Conservation (phyloP, 2,113 vertebrate genomes). For the Bambusicola thoracicus region DNA sequence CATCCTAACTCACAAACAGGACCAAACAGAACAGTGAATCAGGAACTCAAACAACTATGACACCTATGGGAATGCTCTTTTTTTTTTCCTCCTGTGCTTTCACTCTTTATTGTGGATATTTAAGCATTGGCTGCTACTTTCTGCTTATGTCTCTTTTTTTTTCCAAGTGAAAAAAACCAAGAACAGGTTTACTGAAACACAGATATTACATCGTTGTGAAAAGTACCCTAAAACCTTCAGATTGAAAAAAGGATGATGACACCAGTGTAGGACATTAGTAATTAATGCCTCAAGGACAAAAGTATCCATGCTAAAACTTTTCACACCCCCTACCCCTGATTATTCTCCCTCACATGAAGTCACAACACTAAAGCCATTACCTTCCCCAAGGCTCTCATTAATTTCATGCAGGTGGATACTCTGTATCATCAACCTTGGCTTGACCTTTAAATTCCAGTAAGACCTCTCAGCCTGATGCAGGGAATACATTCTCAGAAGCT, state of each 20-base stretch:
- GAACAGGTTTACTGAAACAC: background rate
- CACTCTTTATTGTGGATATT: background rate
- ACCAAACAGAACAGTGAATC: background rate
- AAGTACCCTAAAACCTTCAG: background rate
- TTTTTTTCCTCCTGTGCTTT: background rate
- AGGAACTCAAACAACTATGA: rapidly evolving
- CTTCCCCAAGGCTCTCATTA: background rate
- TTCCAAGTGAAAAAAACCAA: background rate
- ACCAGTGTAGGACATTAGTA: background rate
- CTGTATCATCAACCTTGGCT: background rate
- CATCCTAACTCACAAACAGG: background rate
- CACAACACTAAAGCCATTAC: background rate
- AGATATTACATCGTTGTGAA: background rate
- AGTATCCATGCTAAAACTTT: background rate
- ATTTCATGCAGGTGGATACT: background rate
- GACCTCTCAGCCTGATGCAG: background rate
- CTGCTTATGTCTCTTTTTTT: background rate
- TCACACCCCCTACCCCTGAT: background rate
- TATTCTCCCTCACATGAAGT: background rate
- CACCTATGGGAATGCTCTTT: rapidly evolving
- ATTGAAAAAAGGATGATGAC: background rate
- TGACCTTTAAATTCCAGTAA: background rate
- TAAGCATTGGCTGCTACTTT: background rate
- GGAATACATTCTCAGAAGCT: background rate
- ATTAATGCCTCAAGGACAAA: background rate